Conservation (phyloP, 2,797 vertebrate species). For the Toxotes lorentzi region DNA sequence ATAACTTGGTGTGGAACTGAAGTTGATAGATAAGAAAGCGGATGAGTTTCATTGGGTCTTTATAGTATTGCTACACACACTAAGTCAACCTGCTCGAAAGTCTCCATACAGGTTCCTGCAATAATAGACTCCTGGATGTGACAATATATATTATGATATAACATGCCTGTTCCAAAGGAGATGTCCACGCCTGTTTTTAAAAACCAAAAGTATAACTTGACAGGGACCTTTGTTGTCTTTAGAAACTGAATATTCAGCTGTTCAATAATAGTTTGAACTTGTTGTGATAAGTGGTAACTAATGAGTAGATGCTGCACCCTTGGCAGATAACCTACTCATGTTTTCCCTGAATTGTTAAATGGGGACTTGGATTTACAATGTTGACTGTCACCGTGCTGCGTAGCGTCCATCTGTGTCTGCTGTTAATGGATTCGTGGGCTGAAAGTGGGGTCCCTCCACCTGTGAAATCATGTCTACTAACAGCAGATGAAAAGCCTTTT, state of each 20-base stretch:
- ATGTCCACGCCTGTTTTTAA: background rate
- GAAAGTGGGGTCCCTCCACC: conserved; percentile 49
- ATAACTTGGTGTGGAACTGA: background rate
- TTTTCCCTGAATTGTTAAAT: conserved; percentile 38
- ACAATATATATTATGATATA: background rate
- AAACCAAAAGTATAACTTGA: background rate
- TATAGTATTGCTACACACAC: conserved; percentile 2
- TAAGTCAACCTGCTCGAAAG: conserved; percentile 10
- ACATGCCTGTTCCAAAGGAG: background rate
- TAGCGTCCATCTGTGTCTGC: conserved; percentile 52
- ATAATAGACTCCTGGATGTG: conserved; percentile 1
- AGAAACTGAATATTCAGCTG: background rate
- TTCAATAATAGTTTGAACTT: conserved; percentile 7
- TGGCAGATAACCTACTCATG: conserved; percentile 4
- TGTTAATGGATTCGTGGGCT: conserved; percentile 44
- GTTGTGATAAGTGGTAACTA: conserved; percentile 7
- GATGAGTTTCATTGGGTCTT: background rate
- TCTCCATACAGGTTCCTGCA: conserved; percentile 16
- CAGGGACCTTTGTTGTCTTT: background rate
- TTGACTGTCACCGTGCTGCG: conserved; percentile 38
- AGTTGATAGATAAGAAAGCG: conserved; percentile 6
- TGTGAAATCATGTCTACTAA: conserved; percentile 56
- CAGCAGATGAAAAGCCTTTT: conserved; percentile 48
- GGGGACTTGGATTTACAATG: conserved; percentile 33
- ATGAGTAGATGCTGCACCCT: background rate